A percentile compares a stretch with the other conserved stretches of the same genome.
phyloP scores from a whole-genome alignment of 2,113 vertebrate genomes.

The Ivindomyrus marchei region DNA sequence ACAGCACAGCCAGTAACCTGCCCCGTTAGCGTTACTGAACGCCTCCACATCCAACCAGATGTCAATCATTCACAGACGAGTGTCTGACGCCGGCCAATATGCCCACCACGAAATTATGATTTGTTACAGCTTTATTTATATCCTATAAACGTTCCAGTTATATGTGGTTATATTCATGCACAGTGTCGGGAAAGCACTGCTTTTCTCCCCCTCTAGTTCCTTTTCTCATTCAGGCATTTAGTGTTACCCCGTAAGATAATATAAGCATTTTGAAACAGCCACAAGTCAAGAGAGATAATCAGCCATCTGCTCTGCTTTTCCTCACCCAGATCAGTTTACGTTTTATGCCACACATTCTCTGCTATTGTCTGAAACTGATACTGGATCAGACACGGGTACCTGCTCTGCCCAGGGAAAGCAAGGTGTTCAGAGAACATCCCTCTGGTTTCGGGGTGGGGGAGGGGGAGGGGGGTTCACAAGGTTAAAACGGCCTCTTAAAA shows the following conservation, averaged over 20 bases:
- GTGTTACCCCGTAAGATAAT: neutral
- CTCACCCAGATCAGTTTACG: neutral
- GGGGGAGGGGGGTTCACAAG: neutral
- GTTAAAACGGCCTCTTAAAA: neutral
- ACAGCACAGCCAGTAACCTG: neutral
- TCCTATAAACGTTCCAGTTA: neutral
- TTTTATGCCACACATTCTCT: neutral
- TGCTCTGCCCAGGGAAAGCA: neutral
- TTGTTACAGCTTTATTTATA: neutral
- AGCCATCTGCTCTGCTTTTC: neutral
- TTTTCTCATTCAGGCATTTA: neutral
- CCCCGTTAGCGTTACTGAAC: neutral
- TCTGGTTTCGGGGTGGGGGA: neutral
- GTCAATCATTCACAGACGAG: neutral
- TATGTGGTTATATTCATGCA: neutral
- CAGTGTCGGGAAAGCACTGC: neutral
- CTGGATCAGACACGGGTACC: constrained; percentile 1
- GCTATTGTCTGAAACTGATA: neutral
- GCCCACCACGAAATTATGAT: neutral
- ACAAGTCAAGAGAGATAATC: neutral
- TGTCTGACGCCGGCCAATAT: neutral
- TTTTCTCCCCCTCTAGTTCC: neutral
- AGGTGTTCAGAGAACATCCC: neutral
- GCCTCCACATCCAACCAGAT: neutral
- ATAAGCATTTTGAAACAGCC: neutral